Conservation (phyloP, 1,140 invertebrate species). For the Aphidius gifuensis region DNA sequence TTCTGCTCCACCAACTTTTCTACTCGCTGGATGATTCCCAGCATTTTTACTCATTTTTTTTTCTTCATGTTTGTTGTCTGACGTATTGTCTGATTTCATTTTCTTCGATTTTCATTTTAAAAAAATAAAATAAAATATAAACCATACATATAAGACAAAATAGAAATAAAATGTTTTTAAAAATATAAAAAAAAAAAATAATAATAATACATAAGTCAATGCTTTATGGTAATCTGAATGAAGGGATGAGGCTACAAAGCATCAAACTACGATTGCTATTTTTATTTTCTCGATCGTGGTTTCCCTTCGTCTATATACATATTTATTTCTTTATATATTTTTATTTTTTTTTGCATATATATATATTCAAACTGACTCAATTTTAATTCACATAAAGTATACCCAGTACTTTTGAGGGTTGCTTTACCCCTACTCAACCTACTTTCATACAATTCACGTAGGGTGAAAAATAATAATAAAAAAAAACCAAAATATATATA, state of each 20-base stretch:
- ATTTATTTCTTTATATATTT: conserved; percentile 20
- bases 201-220: no score
- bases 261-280: conserved; percentile 53
- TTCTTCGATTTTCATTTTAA: conserved; percentile 24
- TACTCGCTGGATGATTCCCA: conserved; percentile 37
- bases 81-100: conserved; percentile 33
- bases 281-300: conserved; percentile 44
- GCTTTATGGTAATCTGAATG: no score
- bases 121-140: conserved; percentile 7
- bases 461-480: no score
- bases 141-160: no score
- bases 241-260: conserved; percentile 24
- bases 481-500: no score
- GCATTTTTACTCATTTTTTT: conserved; percentile 1
- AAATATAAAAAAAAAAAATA: no score
- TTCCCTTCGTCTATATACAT: conserved; percentile 3
- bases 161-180: no score
- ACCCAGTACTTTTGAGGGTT: conserved; percentile 18
- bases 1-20: conserved; percentile 51
- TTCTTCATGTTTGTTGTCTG: neutral
- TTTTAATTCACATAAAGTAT: conserved; percentile 43
- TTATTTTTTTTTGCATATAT: conserved; percentile 32
- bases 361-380: conserved; percentile 28
- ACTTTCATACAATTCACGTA: no score
- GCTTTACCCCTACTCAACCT: no score